Evolutionary conservation across 1,140 invertebrate species (phyloP).

Genomic region (Drosophila pseudoobscura): DNA sequence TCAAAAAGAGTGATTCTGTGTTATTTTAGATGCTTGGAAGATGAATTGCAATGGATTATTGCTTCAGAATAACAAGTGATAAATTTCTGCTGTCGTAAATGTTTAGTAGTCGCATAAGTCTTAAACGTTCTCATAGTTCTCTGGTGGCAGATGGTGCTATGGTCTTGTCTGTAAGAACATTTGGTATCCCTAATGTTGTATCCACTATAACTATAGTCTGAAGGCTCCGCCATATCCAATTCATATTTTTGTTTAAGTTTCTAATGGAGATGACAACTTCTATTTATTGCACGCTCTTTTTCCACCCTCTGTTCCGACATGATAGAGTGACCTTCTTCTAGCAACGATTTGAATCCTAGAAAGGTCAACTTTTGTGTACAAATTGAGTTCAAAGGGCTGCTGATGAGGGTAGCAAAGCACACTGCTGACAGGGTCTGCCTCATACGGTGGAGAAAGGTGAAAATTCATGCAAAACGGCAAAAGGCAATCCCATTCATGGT

Average conservation of each 20-base stretch:
- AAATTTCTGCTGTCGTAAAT: too few relatives aligned
- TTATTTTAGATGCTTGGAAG: too few relatives aligned
- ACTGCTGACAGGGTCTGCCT: constrained; percentile 45
- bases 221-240: constrained; percentile 1
- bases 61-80: too few relatives aligned
- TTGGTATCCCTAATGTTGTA: too few relatives aligned
- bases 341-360: constrained; percentile 28
- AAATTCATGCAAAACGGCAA: constrained; percentile 25
- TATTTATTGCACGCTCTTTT: constrained; percentile 8
- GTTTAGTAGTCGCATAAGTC: too few relatives aligned
- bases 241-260: constrained; percentile 30
- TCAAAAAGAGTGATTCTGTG: background rate
- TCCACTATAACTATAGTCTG: too few relatives aligned
- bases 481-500: background rate
- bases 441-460: background rate
- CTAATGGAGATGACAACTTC: constrained; percentile 10
- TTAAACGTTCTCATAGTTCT: too few relatives aligned
- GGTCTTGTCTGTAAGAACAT: too few relatives aligned
- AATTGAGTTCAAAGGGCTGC: constrained; percentile 45
- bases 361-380: constrained; percentile 52
- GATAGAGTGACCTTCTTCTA: constrained; percentile 8
- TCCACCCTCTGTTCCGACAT: too few relatives aligned
- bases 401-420: constrained; percentile 61
- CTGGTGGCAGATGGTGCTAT: too few relatives aligned
- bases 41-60: too few relatives aligned